These are phyloP conservation scores for Sabatieria punctata DNA, from an alignment of 2,888 invertebrate species.

Conservation along the genomic window DNA sequence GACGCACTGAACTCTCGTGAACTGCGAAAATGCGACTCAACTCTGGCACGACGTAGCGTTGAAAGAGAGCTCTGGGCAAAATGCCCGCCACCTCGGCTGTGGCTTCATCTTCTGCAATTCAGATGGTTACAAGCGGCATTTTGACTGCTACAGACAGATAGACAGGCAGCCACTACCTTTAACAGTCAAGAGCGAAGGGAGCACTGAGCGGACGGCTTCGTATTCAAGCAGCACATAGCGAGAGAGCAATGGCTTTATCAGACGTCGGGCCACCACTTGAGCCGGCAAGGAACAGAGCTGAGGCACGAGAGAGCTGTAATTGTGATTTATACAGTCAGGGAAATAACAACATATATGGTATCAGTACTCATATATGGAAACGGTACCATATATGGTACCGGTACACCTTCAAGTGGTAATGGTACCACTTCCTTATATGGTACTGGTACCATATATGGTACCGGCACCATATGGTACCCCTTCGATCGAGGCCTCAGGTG, in stretches of 20 bases:
- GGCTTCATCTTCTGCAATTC: neutral
- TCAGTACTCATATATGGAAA: no score
- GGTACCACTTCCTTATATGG: no score
- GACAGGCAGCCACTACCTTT: constrained; percentile 40
- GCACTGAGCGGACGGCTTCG: constrained; percentile 56
- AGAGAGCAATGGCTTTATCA: constrained; percentile 57
- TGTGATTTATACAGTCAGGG: no score
- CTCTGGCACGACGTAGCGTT: constrained; percentile 50
- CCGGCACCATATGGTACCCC: no score
- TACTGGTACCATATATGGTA: no score
- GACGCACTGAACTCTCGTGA: constrained; percentile 61
- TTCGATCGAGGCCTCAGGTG: no score
- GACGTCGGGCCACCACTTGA: constrained; percentile 58
- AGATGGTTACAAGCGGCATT: neutral
- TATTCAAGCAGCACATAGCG: constrained; percentile 65
- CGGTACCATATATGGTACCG: no score
- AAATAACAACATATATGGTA: no score
- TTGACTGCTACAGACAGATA: neutral
- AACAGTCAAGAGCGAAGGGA: constrained; percentile 51
- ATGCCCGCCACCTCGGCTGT: constrained; percentile 37
- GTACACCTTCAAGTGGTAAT: no score
- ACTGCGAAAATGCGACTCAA: constrained; percentile 54
- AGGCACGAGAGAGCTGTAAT: constrained; percentile 44
- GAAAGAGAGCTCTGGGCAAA: constrained; percentile 51
- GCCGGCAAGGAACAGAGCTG: constrained; percentile 57